A percentile compares a stretch with the other conserved stretches of the same genome.
Evolutionary conservation across 2,888 invertebrate genomes (phyloP).

Genomic region (Torymus texanus): DNA sequence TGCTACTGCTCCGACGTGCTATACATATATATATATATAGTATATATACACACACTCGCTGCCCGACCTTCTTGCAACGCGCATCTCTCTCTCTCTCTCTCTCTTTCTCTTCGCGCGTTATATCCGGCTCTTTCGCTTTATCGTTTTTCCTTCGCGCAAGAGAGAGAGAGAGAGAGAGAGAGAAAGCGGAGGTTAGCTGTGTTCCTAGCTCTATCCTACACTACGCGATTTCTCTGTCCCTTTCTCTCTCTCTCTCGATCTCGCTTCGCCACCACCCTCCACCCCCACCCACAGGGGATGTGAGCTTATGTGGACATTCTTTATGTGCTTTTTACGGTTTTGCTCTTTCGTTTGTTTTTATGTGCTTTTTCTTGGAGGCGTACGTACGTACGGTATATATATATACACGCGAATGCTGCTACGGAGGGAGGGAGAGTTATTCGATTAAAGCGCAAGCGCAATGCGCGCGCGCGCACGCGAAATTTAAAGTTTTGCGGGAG

Average conservation of each 20-base stretch:
- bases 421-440: conserved; percentile 18
- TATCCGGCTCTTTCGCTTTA: conserved; percentile 43
- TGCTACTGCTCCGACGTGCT: conserved; percentile 4
- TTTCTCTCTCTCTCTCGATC: conserved; percentile 10
- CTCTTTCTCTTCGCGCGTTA: conserved; percentile 13
- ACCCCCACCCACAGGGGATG: background rate
- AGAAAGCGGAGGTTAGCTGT: no score
- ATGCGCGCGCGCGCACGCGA: background rate
- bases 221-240: conserved; percentile 3
- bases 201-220: conserved; percentile 27
- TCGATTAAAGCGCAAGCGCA: conserved; percentile 32
- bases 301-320: conserved; percentile 44
- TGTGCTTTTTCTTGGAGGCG: conserved; percentile 2
- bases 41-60: conserved; percentile 64
- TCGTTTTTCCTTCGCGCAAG: background rate
- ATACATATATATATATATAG: no score
- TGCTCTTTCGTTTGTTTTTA: conserved; percentile 49
- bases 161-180: no score
- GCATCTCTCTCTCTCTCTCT: conserved; percentile 60
- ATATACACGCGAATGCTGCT: background rate
- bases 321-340: conserved; percentile 47
- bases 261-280: no score
- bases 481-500: conserved; percentile 30
- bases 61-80: conserved; percentile 69
- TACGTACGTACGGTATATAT: background rate